Base-by-base conservation (phyloP, 2,888 invertebrate genomes). In the Electrophaes corylata region DNA sequence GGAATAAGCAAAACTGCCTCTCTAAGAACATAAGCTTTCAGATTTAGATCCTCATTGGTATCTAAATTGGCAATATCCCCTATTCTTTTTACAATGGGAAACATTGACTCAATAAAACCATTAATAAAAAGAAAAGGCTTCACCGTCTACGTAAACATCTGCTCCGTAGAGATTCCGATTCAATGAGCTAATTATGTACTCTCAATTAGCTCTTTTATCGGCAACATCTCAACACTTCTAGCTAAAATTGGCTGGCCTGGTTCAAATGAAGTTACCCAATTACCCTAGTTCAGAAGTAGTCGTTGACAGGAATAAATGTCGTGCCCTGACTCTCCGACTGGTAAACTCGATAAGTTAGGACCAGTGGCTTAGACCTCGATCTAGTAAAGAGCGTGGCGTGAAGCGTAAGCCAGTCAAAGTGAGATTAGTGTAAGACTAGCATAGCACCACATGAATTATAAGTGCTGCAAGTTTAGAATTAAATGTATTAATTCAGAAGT, bases 191-290 rank as follows among this genome's bases (percentile, higher is more conserved):
- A 14, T 12, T 5, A 29, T 4, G 31, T 10, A 10, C 33, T 37
- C 39, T 50, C 23, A 16, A 54, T 51, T 52, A 45, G 18, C 35
- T 44, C 43, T 45, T 48, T 23, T 12, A 33, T 37, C 31, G 49
- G 50, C 26, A 54, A 47, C 43, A 46, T 57, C 43, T 54, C 26
- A 19, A 56, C 60, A 58, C 62, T 62, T 14, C 14, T 33, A 37
- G 56, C 48, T 16, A 44, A 19, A 33, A 12, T 26, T 16, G 10
- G 41, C 37, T 23, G 35, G 51, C 56, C 62, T 51, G 8, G 20
- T 60, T 51, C 48, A 23, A 53, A 64, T 60, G 65, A 64, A 69
- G 68, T 69, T 66, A 65, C 57, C 65, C 69, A 75, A 72, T 72
- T 73, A 72, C 60, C 54, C 54, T 26, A 60, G 18, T 19, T 59